Conservation (phyloP, 2,888 invertebrate species). For the Pemphredon lugubris region DNA sequence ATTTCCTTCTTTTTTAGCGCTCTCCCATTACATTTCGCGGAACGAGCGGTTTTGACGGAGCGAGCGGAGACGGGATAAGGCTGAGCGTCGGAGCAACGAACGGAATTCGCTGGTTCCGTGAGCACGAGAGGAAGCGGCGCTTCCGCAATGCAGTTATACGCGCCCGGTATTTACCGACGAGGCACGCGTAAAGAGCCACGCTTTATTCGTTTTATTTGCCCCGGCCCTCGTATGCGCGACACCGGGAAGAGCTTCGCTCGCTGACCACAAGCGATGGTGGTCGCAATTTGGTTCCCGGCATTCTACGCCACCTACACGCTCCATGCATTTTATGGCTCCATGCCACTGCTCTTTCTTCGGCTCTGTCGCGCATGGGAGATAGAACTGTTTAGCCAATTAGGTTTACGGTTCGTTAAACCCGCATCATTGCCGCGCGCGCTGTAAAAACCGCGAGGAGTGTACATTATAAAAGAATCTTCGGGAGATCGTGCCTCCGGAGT, state of each 20-base stretch:
- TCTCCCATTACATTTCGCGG: conserved; percentile 13
- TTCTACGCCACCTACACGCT: conserved; percentile 12
- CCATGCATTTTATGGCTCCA: conserved; percentile 20
- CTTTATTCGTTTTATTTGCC: conserved; percentile 54
- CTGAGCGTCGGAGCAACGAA: conserved; percentile 32
- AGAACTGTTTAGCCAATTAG: conserved; percentile 11
- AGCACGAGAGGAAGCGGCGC: conserved; percentile 31
- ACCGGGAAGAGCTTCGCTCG: conserved; percentile 25
- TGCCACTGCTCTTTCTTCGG: conserved; percentile 9
- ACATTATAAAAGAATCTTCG: too few species aligned
- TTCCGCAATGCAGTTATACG: conserved; percentile 62
- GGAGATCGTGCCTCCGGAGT: too few species aligned
- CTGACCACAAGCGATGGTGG: conserved; percentile 54
- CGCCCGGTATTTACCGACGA: conserved; percentile 46
- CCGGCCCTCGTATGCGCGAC: conserved; percentile 25
- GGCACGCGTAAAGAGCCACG: conserved; percentile 56
- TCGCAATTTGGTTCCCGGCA: conserved; percentile 60
- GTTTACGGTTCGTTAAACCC: conserved; percentile 2
- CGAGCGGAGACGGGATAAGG: conserved; percentile 30
- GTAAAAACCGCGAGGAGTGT: too few species aligned
- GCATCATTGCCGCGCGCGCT: too few species aligned
- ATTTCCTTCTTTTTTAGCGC: too few species aligned
- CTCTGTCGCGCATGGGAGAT: background rate
- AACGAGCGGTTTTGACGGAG: conserved; percentile 43
- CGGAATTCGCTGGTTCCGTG: conserved; percentile 49